Evolutionary conservation across 2,888 invertebrate genomes (phyloP).

Genomic region (Adelognathus sp.): DNA sequence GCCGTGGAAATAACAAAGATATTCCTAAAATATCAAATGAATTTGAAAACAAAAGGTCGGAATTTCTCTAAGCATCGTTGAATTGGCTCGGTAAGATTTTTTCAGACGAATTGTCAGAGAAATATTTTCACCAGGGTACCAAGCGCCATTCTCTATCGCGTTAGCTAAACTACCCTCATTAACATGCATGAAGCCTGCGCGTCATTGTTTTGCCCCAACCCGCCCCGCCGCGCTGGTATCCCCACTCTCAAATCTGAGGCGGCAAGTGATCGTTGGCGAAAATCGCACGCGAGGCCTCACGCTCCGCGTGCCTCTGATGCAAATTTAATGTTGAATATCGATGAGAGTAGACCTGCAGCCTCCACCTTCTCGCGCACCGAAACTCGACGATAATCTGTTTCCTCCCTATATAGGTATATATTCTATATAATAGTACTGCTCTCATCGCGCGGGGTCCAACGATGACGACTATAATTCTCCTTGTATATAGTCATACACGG

Average conservation of each 20-base stretch:
- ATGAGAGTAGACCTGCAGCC: conserved; percentile 59
- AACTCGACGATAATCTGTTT: conserved; percentile 33
- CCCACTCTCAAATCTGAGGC: conserved; percentile 71
- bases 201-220: conserved; percentile 79
- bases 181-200: conserved; percentile 81
- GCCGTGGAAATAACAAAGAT: too few species aligned
- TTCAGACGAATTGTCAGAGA: too few species aligned
- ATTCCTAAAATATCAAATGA: too few species aligned
- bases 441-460: conserved; percentile 24
- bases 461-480: conserved; percentile 35
- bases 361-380: neutral
- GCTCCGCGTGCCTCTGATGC: conserved; percentile 69
- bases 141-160: conserved; percentile 61
- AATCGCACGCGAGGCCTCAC: conserved; percentile 57
- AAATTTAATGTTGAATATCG: conserved; percentile 76
- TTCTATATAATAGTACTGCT: neutral
- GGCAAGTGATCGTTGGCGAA: conserved; percentile 65
- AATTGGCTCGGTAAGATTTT: too few species aligned
- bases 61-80: too few species aligned
- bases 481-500: neutral
- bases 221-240: neutral
- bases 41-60: too few species aligned
- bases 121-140: too few species aligned
- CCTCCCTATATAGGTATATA: conserved; percentile 10
- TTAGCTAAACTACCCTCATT: conserved; percentile 71